Base-by-base conservation (phyloP, 2,797 vertebrate species). In the Mallotus villosus region DNA sequence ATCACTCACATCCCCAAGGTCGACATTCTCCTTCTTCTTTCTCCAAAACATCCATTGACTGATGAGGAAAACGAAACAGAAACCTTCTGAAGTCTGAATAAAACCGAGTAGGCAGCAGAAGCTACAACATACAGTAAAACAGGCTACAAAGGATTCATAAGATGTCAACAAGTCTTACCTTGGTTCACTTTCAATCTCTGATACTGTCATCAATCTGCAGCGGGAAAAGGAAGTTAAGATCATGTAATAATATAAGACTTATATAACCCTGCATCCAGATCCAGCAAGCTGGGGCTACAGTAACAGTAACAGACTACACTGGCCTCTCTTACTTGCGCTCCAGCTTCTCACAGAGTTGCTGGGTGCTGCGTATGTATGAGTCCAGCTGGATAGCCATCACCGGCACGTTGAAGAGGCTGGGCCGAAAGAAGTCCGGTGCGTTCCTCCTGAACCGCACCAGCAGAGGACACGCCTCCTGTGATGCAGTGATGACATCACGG, bases 1-100 rank as follows among this genome's bases (percentile, higher is more conserved):
- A 37, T 86, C 84, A 72, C 81, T 78, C 21, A 90, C 59, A 66
- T 74, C 65, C 46, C 21, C 6, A 5, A 86, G 53, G 14, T 83
- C 64, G 0, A 84, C 72, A 3, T 81, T 68, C 0, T 5, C 2
- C 0, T 22, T 71, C 59, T 64, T 67, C 49, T 73, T 63, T 17
- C 71, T 21, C 19, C 25, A 49, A 74, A 86, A 74, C 16, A 63
- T n/a, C 29, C 7, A 8, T 17, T 79, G 67, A 22, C 67, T 62
- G 16, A 81, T 46, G 32, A 64, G 32, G 63, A 68, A 73, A 27
- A 68, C 58, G 57, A 63, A 68, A 25, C 3, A 41, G 6, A 68
- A 41, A 17, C 1, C 64, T 37, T 32, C 32, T 34, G 11, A 73
- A 37, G 17, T 37, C 32, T 72, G 58, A 19, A 76, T 17, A 5